Evolutionary conservation across 2,113 vertebrate species (phyloP).

Genomic region (Marmota flaviventris): DNA sequence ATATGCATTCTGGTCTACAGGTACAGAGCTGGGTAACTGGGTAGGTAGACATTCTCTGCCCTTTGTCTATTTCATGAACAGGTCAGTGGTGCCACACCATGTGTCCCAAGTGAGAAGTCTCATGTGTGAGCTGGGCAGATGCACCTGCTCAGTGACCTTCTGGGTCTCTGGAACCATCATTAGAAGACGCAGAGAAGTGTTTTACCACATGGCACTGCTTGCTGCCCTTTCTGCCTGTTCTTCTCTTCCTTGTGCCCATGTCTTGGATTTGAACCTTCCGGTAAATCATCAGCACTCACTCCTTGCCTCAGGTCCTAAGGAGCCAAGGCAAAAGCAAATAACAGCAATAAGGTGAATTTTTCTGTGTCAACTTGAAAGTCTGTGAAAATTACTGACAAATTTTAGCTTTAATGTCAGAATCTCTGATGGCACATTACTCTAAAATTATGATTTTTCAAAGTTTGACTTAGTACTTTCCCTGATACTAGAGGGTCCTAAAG

Average conservation of each 20-base stretch:
- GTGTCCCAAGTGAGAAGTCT: not conserved
- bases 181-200: not conserved
- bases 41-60: no score
- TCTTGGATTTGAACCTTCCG: not conserved
- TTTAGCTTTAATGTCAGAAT: not conserved
- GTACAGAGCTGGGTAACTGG: not conserved
- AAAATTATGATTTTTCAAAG: not conserved
- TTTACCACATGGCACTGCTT: rapidly evolving
- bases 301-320: not conserved
- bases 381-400: not conserved
- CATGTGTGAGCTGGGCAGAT: not conserved
- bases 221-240: not conserved
- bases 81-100: not conserved
- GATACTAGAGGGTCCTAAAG: not conserved
- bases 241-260: not conserved
- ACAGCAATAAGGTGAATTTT: not conserved
- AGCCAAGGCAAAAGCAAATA: not conserved
- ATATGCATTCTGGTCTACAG: not conserved
- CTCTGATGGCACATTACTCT: not conserved
- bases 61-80: not conserved
- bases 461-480: not conserved
- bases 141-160: not conserved
- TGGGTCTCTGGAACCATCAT: not conserved
- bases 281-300: not conserved
- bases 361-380: not conserved